Evolutionary conservation across 2,797 vertebrate genomes (phyloP).

Genomic region (Rhinoraja longicauda): DNA sequence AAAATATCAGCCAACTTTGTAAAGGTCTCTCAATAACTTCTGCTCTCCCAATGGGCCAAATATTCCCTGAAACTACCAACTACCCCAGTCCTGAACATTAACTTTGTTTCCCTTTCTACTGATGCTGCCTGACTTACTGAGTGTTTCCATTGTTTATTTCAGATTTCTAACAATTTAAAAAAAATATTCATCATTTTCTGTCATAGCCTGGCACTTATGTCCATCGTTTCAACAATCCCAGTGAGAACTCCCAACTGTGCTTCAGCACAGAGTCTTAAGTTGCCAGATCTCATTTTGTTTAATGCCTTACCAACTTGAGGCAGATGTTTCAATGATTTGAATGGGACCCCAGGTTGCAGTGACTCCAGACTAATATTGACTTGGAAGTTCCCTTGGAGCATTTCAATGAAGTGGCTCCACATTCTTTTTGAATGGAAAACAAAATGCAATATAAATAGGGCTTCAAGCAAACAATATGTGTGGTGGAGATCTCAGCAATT

Average conservation of each 20-base stretch:
- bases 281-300: slow-evolving; percentile 12
- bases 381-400: slow-evolving; percentile 27
- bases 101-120: neutral
- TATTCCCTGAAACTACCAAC: neutral
- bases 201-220: neutral
- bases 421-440: neutral
- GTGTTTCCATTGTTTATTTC: no score
- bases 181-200: neutral
- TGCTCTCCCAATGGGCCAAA: neutral
- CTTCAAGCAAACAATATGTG: slow-evolving; percentile 32
- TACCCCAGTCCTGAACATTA: neutral
- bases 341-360: slow-evolving; percentile 25
- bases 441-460: slow-evolving; percentile 2
- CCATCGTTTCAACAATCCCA: neutral
- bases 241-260: neutral
- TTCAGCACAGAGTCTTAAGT: neutral
- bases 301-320: slow-evolving; percentile 1
- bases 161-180: no score
- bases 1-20: neutral
- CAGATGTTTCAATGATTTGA: slow-evolving; percentile 13
- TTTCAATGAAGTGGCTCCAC: slow-evolving; percentile 17
- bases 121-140: no score
- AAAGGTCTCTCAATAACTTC: neutral
- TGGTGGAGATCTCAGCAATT: neutral
- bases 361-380: slow-evolving; percentile 18